These are phyloP conservation scores for Steatornis caripensis DNA, from an alignment of 2,113 vertebrate species.

Conservation along the genomic window DNA sequence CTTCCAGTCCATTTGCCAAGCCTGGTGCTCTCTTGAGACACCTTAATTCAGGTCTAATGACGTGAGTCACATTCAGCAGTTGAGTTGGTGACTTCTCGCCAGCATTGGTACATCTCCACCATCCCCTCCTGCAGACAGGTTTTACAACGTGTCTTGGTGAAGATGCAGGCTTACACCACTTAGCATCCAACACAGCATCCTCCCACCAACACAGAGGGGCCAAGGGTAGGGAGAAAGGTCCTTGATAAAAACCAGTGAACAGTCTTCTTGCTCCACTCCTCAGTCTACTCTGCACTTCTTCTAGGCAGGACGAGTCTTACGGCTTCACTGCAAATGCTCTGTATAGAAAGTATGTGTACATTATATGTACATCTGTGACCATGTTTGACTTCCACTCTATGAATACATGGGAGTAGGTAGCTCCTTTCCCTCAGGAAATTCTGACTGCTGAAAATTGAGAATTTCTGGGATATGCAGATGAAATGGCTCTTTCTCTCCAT, in stretches of 20 bases:
- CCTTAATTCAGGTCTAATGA: background rate
- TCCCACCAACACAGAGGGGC: background rate
- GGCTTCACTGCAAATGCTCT: background rate
- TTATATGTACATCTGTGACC: background rate
- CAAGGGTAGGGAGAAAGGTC: background rate
- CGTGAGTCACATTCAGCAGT: rapidly evolving
- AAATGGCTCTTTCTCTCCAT: background rate
- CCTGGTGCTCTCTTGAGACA: background rate
- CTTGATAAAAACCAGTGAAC: background rate
- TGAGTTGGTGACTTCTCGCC: background rate
- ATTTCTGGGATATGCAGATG: background rate
- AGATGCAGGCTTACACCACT: background rate
- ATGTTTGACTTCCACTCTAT: background rate
- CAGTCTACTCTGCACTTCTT: background rate
- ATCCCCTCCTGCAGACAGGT: background rate
- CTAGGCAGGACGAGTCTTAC: background rate
- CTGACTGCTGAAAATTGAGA: background rate
- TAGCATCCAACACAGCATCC: background rate
- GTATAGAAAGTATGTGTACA: background rate
- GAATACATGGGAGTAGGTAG: background rate
- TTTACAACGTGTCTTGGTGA: background rate
- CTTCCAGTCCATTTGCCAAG: background rate
- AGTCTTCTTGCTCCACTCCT: background rate
- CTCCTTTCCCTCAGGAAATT: background rate
- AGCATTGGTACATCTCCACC: rapidly evolving